Conservation (phyloP, 2,113 vertebrate genomes). For the Urocitellus parryii region DNA sequence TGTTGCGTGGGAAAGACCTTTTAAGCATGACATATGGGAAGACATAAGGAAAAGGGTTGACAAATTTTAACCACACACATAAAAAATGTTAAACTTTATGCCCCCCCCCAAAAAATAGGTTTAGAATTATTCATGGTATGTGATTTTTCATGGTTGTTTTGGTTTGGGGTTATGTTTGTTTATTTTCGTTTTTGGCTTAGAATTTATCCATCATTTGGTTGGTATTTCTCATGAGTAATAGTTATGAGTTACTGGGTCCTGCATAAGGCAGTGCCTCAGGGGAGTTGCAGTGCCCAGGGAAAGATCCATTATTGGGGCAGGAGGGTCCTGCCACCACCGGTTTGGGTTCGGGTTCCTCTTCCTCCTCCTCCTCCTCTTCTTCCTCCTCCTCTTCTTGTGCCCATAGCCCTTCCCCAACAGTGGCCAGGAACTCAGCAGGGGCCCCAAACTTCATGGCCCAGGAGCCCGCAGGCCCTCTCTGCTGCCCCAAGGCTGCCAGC, state of each 20-base stretch:
- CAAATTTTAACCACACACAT: slow-evolving; percentile 66
- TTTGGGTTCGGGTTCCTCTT: no score
- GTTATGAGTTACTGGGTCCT: background rate
- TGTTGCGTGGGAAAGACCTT: slow-evolving; percentile 63
- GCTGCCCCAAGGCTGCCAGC: slow-evolving; percentile 85
- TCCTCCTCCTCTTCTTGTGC: slow-evolving; percentile 16
- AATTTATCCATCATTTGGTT: background rate
- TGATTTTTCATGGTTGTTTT: background rate
- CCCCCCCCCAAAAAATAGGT: background rate
- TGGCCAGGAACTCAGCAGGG: slow-evolving; percentile 64
- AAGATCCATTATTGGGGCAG: background rate
- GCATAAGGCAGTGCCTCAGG: background rate
- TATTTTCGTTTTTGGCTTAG: background rate
- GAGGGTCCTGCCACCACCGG: background rate
- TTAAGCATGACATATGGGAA: slow-evolving; percentile 67
- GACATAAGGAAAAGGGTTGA: slow-evolving; percentile 61
- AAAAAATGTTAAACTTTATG: slow-evolving; percentile 47
- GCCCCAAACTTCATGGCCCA: slow-evolving; percentile 82
- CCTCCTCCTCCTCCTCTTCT: background rate
- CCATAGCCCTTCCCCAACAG: slow-evolving; percentile 25
- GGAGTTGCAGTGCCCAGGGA: background rate
- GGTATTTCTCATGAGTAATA: background rate
- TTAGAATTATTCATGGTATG: slow-evolving; percentile 26
- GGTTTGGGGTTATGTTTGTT: no score
- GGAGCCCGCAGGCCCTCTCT: slow-evolving; percentile 84